Conservation (phyloP, 2,888 invertebrate genomes). For the Pammene fasciana region DNA sequence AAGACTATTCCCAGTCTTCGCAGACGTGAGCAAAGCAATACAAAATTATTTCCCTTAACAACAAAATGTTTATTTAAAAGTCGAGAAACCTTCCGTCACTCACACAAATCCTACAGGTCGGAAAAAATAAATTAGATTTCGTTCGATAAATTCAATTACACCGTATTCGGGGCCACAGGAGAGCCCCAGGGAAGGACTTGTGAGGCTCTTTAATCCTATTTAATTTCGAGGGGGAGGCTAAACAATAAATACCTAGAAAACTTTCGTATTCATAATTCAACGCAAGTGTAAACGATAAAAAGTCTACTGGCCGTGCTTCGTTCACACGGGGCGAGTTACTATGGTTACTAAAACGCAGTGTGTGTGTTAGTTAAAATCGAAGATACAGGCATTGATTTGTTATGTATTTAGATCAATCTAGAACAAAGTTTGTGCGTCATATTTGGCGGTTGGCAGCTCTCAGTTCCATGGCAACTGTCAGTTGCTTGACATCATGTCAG, state of each 20-base stretch:
- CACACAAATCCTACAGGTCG: constrained; percentile 33
- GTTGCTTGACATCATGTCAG: no score
- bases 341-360: not conserved
- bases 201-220: constrained; percentile 41
- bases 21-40: not conserved
- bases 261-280: constrained; percentile 42
- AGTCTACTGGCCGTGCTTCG: constrained; percentile 33
- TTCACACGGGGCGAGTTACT: not conserved
- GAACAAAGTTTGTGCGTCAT: no score
- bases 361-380: no score
- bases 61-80: constrained; percentile 23
- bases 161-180: constrained; percentile 27
- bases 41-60: not conserved
- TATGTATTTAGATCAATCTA: no score
- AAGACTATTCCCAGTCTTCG: no score
- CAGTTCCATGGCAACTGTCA: no score
- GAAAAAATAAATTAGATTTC: constrained; percentile 40
- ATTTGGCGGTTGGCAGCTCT: no score
- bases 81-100: constrained; percentile 17
- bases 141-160: constrained; percentile 42
- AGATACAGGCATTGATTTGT: no score
- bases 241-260: constrained; percentile 42
- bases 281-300: constrained; percentile 42
- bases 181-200: constrained; percentile 34
- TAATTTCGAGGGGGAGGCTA: constrained; percentile 37